Evolutionary conservation across 2,797 vertebrate species (phyloP).

Genomic region (Triplophysa yarkandensis): DNA sequence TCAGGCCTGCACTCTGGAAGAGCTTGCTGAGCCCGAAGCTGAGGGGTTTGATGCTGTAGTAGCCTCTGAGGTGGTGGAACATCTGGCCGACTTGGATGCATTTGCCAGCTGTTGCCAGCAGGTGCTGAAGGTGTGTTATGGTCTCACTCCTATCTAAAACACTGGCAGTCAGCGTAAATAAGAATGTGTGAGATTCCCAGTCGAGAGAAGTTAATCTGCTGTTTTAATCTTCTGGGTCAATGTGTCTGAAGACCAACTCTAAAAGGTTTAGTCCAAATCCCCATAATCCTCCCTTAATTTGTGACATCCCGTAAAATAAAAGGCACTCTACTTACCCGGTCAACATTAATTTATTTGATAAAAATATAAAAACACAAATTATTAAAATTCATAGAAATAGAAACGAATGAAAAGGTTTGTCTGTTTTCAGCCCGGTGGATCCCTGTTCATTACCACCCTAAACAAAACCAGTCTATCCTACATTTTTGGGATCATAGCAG

Average conservation of each 20-base stretch:
- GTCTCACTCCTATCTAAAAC: slow-evolving; percentile 16
- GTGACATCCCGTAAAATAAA: slow-evolving; percentile 27
- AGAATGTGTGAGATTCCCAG: slow-evolving; percentile 38
- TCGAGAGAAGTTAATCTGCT: slow-evolving; percentile 27
- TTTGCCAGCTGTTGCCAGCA: slow-evolving; percentile 85
- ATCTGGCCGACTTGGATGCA: slow-evolving; percentile 86
- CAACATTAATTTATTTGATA: neutral
- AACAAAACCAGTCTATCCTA: slow-evolving; percentile 93
- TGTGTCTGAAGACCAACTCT: slow-evolving; percentile 41
- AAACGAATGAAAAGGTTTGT: neutral
- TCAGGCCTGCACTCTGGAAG: slow-evolving; percentile 84
- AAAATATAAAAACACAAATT: neutral
- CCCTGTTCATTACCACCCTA: slow-evolving; percentile 93
- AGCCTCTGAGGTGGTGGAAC: slow-evolving; percentile 96
- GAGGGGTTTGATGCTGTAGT: slow-evolving; percentile 86
- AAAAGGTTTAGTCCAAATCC: slow-evolving; percentile 12
- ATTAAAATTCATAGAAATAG: too few species aligned
- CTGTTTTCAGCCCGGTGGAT: slow-evolving; percentile 84
- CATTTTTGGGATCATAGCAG: slow-evolving; percentile 83
- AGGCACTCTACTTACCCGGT: neutral
- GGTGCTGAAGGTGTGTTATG: slow-evolving; percentile 85
- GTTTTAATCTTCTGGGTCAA: slow-evolving; percentile 62
- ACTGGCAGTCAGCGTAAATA: slow-evolving; percentile 37
- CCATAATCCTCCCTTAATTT: slow-evolving; percentile 49
- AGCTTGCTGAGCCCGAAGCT: slow-evolving; percentile 77